A percentile compares a stretch with the other conserved stretches of the same genome.
Conservation (phyloP, 2,888 invertebrate genomes). For the Pristionchus exspectatus region DNA sequence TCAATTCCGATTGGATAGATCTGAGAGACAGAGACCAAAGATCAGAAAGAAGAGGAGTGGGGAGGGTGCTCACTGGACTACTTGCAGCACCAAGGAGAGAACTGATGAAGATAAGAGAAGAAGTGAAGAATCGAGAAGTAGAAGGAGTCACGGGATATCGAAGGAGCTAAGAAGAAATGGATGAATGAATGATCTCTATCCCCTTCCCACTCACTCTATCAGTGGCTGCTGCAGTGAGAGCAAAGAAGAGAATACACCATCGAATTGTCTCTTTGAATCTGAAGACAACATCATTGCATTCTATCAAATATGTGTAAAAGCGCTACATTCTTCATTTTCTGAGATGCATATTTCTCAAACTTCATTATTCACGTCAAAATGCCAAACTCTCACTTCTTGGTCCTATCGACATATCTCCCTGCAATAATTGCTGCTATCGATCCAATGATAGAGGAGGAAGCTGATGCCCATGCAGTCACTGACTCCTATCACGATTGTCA, state of each 20-base stretch:
- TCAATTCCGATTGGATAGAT: constrained; percentile 39
- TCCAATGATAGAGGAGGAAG: not conserved
- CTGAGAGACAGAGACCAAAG: not conserved
- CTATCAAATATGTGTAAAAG: not conserved
- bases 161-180: not conserved
- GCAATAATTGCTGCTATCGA: not conserved
- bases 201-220: not conserved
- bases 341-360: not conserved
- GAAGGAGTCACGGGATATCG: not conserved
- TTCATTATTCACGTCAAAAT: not conserved
- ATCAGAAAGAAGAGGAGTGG: not conserved
- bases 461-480: constrained; percentile 14
- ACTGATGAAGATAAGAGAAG: not conserved
- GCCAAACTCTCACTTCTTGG: not conserved
- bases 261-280: constrained; percentile 34
- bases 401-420: constrained; percentile 17
- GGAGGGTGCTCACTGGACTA: not conserved
- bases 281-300: not conserved
- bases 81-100: not conserved
- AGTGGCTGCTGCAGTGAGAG: not conserved
- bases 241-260: not conserved
- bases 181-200: not conserved
- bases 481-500: not conserved
- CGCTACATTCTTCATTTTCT: not conserved
- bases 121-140: not conserved